Evolutionary conservation across 2,113 vertebrate species (phyloP).

Genomic region (Psammodynastes pulverulentus): DNA sequence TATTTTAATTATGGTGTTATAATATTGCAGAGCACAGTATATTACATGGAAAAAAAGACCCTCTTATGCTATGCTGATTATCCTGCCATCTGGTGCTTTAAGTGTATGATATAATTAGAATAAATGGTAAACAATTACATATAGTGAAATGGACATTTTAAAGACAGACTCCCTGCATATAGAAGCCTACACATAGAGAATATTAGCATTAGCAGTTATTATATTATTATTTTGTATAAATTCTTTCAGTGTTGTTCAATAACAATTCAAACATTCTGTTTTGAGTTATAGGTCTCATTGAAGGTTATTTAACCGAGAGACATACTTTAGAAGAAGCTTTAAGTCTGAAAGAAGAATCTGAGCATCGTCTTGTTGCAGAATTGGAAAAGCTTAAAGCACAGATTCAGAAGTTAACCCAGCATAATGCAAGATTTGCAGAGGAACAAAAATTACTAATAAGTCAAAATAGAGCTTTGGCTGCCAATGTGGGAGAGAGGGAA

Average conservation of each 20-base stretch:
- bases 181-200: neutral
- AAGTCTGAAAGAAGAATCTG: constrained; percentile 79
- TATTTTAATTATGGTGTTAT: neutral
- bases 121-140: neutral
- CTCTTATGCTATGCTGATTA: neutral
- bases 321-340: constrained; percentile 77
- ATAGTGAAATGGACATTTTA: neutral
- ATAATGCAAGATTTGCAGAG: constrained; percentile 60
- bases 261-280: neutral
- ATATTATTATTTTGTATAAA: neutral
- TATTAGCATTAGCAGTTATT: neutral
- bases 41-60: neutral
- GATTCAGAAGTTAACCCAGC: constrained; percentile 64
- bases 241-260: neutral
- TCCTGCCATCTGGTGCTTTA: neutral
- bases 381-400: constrained; percentile 77
- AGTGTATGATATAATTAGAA: neutral
- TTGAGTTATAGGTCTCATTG: constrained; percentile 77
- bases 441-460: constrained; percentile 32
- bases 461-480: constrained; percentile 66
- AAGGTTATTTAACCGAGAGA: constrained; percentile 86
- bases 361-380: constrained; percentile 78
- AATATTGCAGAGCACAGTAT: neutral
- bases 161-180: neutral
- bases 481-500: constrained; percentile 66